Evolutionary conservation across 2,797 vertebrate genomes (phyloP).

Genomic region (Clarias laeviceps): DNA sequence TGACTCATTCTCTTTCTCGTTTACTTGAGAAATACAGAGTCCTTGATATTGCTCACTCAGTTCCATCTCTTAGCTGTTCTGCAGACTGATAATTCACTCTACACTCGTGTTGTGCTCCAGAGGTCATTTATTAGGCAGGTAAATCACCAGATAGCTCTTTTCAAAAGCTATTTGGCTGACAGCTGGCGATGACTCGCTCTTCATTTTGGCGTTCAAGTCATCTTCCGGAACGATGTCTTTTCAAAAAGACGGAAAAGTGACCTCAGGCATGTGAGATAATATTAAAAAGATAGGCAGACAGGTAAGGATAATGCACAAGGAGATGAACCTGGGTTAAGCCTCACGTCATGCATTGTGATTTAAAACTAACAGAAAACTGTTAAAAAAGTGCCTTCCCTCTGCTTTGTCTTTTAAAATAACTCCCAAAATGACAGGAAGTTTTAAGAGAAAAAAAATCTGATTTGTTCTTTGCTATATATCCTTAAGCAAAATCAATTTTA

Average conservation of each 20-base stretch:
- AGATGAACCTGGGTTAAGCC: neutral
- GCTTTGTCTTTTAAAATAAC: neutral
- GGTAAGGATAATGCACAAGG: neutral
- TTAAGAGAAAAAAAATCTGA: neutral
- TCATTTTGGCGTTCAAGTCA: slow-evolving; percentile 21
- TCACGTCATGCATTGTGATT: neutral
- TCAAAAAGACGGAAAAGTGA: slow-evolving; percentile 20
- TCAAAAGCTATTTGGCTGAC: slow-evolving; percentile 43
- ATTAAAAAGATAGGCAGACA: slow-evolving; percentile 23
- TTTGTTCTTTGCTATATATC: neutral
- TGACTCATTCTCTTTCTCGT: slow-evolving; percentile 26
- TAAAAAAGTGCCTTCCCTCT: neutral
- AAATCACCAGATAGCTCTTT: slow-evolving; percentile 48
- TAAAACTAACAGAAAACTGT: slow-evolving; percentile 2
- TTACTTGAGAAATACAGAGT: slow-evolving; percentile 37
- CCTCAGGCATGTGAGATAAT: slow-evolving; percentile 29
- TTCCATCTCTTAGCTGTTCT: slow-evolving; percentile 35
- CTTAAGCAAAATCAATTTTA: slow-evolving; percentile 11
- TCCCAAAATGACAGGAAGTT: neutral
- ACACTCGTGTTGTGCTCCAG: slow-evolving; percentile 30
- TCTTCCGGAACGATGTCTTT: slow-evolving; percentile 26
- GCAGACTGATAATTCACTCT: slow-evolving; percentile 37
- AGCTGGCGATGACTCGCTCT: slow-evolving; percentile 40
- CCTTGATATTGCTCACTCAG: slow-evolving; percentile 33
- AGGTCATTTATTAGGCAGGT: slow-evolving; percentile 45